These are phyloP conservation scores for Tenthredo amoena DNA, from an alignment of 2,888 invertebrate genomes.

Conservation along the genomic window DNA sequence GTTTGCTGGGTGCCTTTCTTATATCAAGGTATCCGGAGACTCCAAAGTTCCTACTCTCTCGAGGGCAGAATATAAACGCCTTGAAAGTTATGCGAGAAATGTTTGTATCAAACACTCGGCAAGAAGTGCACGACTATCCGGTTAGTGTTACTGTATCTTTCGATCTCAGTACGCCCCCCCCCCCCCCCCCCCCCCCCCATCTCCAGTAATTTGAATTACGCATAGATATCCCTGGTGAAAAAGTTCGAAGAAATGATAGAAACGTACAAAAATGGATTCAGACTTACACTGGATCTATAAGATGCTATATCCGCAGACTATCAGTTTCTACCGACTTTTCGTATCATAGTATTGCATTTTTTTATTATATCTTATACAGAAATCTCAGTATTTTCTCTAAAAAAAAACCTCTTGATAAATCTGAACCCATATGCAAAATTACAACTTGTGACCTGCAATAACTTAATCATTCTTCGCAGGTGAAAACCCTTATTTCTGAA, in stretches of 20 bases:
- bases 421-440: no score
- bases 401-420: background rate
- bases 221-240: background rate
- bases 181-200: no score
- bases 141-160: conserved; percentile 67
- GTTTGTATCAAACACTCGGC: conserved; percentile 80
- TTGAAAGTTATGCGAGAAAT: conserved; percentile 81
- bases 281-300: no score
- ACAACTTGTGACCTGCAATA: background rate
- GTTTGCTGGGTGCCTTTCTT: conserved; percentile 81
- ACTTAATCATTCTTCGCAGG: background rate
- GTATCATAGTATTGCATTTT: background rate
- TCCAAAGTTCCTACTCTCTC: conserved; percentile 85
- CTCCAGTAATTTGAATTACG: background rate
- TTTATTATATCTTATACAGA: background rate
- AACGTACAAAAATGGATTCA: no score
- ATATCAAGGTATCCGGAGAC: conserved; percentile 85
- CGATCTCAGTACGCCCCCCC: background rate
- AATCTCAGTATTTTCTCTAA: background rate
- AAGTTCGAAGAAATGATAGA: background rate
- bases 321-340: no score
- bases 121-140: conserved; percentile 77
- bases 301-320: no score
- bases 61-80: conserved; percentile 81
- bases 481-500: background rate